phyloP scores from a whole-genome alignment of 2,113 vertebrate species.

The Vombatus ursinus region DNA sequence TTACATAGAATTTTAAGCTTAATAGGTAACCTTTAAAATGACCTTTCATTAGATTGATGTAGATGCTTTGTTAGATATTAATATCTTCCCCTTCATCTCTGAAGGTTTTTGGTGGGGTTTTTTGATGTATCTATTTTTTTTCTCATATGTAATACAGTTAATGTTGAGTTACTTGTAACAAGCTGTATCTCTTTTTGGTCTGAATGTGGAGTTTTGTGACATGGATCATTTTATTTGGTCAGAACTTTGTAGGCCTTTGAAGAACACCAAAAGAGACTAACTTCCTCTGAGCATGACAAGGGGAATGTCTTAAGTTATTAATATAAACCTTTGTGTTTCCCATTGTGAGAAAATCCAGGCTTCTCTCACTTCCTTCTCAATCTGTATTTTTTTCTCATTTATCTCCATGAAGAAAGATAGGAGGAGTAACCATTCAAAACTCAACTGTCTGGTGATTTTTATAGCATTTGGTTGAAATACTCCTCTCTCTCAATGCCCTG shows the following conservation, averaged over 20 bases:
- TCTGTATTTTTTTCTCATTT: slow-evolving; percentile 50
- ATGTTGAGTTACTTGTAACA: not conserved
- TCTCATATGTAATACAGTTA: not conserved
- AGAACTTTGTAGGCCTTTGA: slow-evolving; percentile 49
- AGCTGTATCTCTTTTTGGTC: not conserved
- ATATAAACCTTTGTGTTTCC: slow-evolving; percentile 52
- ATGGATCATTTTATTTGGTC: slow-evolving; percentile 62
- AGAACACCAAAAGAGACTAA: slow-evolving; percentile 9
- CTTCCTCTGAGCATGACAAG: slow-evolving; percentile 34
- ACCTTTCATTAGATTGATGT: not conserved
- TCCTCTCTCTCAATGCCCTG: slow-evolving; percentile 62
- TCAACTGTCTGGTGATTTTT: slow-evolving; percentile 56
- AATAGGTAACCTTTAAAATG: slow-evolving; percentile 17
- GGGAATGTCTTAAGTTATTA: slow-evolving; percentile 34
- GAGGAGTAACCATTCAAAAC: slow-evolving; percentile 33
- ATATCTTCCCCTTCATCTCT: slow-evolving; percentile 18
- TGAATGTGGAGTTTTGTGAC: slow-evolving; percentile 54
- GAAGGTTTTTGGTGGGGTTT: not conserved
- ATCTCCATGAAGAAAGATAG: slow-evolving; percentile 41
- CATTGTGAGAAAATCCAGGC: slow-evolving; percentile 5
- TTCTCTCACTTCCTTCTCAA: slow-evolving; percentile 38
- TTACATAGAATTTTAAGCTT: slow-evolving; percentile 30
- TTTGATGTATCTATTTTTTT: not conserved
- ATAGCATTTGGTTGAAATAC: slow-evolving; percentile 67
- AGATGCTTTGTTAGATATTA: not conserved